Conservation (phyloP, 2,797 vertebrate genomes). For the Chelidonichthys spinosus region DNA sequence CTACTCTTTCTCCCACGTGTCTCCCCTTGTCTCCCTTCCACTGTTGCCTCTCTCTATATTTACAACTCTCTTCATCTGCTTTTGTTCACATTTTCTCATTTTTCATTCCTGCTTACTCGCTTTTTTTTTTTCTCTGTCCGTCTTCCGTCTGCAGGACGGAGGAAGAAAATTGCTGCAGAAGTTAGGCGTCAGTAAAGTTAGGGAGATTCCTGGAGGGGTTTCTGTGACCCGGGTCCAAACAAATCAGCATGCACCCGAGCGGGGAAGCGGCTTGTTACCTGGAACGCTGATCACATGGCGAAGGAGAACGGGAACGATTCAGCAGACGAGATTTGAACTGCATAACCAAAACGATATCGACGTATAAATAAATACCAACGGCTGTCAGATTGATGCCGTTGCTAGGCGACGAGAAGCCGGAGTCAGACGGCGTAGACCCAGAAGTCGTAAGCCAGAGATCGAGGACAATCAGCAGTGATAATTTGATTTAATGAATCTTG, state of each 20-base stretch:
- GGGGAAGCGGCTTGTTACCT: constrained; percentile 50
- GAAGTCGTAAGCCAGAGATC: constrained; percentile 1
- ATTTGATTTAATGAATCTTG: too few species aligned
- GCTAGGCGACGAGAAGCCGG: neutral
- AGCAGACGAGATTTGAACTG: constrained; percentile 47
- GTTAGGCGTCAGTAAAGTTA: constrained; percentile 12
- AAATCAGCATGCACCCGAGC: constrained; percentile 34
- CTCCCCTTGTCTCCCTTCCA: constrained; percentile 50
- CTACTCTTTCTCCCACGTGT: constrained; percentile 52
- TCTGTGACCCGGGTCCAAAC: constrained; percentile 19
- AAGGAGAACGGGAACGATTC: constrained; percentile 39
- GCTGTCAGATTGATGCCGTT: constrained; percentile 30
- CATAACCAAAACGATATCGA: constrained; percentile 46
- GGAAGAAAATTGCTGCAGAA: constrained; percentile 29
- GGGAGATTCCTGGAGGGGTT: constrained; percentile 28
- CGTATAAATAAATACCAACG: constrained; percentile 50
- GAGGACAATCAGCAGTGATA: constrained; percentile 11
- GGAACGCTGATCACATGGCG: constrained; percentile 47
- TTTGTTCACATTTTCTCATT: constrained; percentile 21
- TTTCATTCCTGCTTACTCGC: neutral
- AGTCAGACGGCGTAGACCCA: neutral
- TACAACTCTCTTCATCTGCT: constrained; percentile 37
- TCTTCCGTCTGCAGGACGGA: constrained; percentile 1
- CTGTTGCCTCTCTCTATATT: constrained; percentile 55
- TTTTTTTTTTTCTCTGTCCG: neutral